Conservation (phyloP, 1,140 invertebrate genomes). For the Drosophila obscura region DNA sequence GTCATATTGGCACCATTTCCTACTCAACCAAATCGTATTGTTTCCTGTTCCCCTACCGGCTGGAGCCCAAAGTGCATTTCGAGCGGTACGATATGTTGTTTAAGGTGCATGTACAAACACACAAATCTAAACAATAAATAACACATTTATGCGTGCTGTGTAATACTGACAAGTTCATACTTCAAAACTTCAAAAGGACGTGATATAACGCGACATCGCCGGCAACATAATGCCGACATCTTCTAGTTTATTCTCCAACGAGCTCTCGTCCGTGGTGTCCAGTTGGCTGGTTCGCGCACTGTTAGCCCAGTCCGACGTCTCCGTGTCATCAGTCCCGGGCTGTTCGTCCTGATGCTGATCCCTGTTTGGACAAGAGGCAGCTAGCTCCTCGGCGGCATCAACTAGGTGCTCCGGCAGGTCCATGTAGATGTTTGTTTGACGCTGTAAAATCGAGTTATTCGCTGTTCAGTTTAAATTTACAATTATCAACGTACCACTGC, state of each 20-base stretch:
- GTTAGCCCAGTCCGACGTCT: slow-evolving; percentile 86
- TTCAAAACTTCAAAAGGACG: slow-evolving; percentile 57
- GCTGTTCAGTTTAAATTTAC: too few species aligned
- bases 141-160: slow-evolving; percentile 32
- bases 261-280: slow-evolving; percentile 85
- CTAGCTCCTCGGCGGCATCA: slow-evolving; percentile 10
- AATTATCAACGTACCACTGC: slow-evolving; percentile 37
- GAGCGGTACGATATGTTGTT: slow-evolving; percentile 55
- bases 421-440: slow-evolving; percentile 59
- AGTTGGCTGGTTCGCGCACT: slow-evolving; percentile 86
- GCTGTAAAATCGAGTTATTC: slow-evolving; percentile 4
- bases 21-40: slow-evolving; percentile 13
- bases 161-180: neutral
- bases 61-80: slow-evolving; percentile 52
- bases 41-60: neutral
- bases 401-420: slow-evolving; percentile 16
- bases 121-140: slow-evolving; percentile 46
- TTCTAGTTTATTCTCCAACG: slow-evolving; percentile 85
- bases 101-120: slow-evolving; percentile 65
- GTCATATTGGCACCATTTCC: slow-evolving; percentile 33
- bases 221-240: slow-evolving; percentile 85
- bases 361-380: neutral
- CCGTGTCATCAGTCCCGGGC: neutral
- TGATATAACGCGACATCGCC: slow-evolving; percentile 84
- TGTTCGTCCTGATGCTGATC: slow-evolving; percentile 17